phyloP scores from a whole-genome alignment of 2,888 invertebrate genomes.

The Sinodicranocentrus sp. region DNA sequence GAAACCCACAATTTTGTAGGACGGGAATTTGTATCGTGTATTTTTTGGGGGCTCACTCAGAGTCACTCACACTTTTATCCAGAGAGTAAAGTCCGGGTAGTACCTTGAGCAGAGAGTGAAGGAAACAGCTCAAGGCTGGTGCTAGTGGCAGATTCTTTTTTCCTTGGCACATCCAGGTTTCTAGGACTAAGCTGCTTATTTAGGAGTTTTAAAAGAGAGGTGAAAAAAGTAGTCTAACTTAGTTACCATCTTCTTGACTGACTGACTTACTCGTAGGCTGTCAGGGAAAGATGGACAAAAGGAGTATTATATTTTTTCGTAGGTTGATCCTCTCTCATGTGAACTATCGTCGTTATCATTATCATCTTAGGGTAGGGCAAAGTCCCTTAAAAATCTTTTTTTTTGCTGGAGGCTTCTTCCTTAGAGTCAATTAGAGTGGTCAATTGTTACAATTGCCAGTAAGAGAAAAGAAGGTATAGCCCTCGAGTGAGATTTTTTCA shows the following conservation, averaged over 20 bases:
- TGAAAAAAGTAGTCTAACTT: conserved; percentile 35
- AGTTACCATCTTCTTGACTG: conserved; percentile 56
- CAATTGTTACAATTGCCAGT: conserved; percentile 20
- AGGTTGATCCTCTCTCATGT: conserved; percentile 18
- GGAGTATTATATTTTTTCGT: conserved; percentile 25
- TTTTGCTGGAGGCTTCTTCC: conserved; percentile 47
- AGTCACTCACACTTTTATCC: too few relatives aligned
- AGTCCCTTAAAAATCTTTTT: conserved; percentile 30
- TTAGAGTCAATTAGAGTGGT: conserved; percentile 60
- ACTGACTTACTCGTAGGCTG: conserved; percentile 52
- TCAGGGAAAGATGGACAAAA: conserved; percentile 36
- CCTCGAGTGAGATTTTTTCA: not conserved
- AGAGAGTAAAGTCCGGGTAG: too few relatives aligned
- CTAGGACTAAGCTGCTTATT: conserved; percentile 33
- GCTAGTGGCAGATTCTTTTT: conserved; percentile 41
- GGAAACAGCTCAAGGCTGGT: conserved; percentile 26
- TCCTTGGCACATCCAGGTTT: conserved; percentile 51
- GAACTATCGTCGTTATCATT: conserved; percentile 42
- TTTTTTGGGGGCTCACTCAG: too few relatives aligned
- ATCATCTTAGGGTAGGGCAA: too few relatives aligned
- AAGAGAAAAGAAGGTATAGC: not conserved
- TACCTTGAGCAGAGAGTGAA: too few relatives aligned
- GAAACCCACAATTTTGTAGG: conserved; percentile 59
- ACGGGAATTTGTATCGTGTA: conserved; percentile 40
- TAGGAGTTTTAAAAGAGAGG: too few relatives aligned